These are phyloP conservation scores for Acrobasis consociella DNA, from an alignment of 2,888 invertebrate genomes.

Conservation along the genomic window DNA sequence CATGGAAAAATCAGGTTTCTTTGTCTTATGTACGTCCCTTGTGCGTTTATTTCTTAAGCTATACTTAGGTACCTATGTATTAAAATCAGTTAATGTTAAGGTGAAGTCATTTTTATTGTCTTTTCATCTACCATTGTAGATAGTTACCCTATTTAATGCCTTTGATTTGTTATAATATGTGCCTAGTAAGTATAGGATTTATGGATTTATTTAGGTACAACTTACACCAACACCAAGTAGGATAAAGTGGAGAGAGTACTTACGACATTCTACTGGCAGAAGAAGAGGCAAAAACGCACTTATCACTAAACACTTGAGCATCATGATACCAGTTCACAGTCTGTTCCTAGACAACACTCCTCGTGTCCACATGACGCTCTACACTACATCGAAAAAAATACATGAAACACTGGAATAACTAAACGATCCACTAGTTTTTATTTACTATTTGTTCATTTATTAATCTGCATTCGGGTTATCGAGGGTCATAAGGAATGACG, in stretches of 20 bases:
- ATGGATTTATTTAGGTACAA: too few species aligned
- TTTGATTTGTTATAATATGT: too few species aligned
- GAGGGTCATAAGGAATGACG: conserved; percentile 25
- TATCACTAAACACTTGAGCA: conserved; percentile 36
- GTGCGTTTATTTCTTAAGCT: conserved; percentile 23
- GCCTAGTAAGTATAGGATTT: too few species aligned
- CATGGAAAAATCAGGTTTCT: conserved; percentile 1
- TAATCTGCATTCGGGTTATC: conserved; percentile 31
- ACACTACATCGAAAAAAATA: conserved; percentile 5
- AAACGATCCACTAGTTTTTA: conserved; percentile 10
- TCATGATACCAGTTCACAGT: conserved; percentile 26
- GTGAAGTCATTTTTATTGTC: too few species aligned
- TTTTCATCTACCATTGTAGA: too few species aligned
- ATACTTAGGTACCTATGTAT: not conserved
- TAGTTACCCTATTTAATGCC: too few species aligned
- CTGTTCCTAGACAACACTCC: conserved; percentile 30
- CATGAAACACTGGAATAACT: conserved; percentile 4
- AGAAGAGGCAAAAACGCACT: conserved; percentile 35
- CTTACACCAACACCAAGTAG: not conserved
- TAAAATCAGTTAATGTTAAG: too few species aligned
- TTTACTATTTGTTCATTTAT: conserved; percentile 15
- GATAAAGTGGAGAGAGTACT: conserved; percentile 34
- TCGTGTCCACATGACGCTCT: conserved; percentile 38
- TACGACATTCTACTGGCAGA: conserved; percentile 44
- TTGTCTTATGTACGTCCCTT: not conserved